Evolutionary conservation across 2,797 vertebrate species (phyloP).

Genomic region (Sebastiscus tertius): DNA sequence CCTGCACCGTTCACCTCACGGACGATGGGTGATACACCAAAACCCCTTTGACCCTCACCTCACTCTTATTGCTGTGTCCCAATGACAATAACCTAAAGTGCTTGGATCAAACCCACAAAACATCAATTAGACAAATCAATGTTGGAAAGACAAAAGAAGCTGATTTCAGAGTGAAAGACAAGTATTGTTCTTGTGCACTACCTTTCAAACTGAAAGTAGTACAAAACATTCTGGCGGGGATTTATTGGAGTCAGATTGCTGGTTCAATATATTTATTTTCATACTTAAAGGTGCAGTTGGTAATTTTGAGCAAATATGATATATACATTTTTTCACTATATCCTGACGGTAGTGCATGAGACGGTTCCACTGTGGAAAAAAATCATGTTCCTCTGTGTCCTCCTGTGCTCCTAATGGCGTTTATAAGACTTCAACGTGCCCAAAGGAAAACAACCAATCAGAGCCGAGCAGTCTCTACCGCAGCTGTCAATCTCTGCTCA

Average conservation of each 20-base stretch:
- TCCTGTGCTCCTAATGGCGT: too few relatives aligned
- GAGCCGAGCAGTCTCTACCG: too few relatives aligned
- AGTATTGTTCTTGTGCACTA: background rate
- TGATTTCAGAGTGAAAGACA: background rate
- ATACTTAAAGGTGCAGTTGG: background rate
- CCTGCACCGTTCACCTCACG: conserved; percentile 44
- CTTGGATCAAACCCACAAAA: background rate
- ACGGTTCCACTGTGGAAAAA: too few relatives aligned
- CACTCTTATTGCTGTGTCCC: conserved; percentile 67
- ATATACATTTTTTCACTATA: too few relatives aligned
- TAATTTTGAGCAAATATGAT: too few relatives aligned
- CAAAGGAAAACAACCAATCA: too few relatives aligned
- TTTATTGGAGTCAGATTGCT: background rate
- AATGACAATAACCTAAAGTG: conserved; percentile 43
- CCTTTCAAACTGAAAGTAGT: conserved; percentile 1
- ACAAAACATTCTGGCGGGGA: background rate
- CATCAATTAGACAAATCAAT: background rate
- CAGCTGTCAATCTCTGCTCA: too few relatives aligned
- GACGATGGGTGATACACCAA: conserved; percentile 42
- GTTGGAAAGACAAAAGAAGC: background rate
- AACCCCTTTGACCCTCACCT: conserved; percentile 21
- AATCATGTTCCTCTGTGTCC: too few relatives aligned
- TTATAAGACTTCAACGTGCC: too few relatives aligned
- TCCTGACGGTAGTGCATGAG: too few relatives aligned
- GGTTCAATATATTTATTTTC: background rate